phyloP scores from a whole-genome alignment of 2,888 invertebrate species.

The Rotaria macrura region DNA sequence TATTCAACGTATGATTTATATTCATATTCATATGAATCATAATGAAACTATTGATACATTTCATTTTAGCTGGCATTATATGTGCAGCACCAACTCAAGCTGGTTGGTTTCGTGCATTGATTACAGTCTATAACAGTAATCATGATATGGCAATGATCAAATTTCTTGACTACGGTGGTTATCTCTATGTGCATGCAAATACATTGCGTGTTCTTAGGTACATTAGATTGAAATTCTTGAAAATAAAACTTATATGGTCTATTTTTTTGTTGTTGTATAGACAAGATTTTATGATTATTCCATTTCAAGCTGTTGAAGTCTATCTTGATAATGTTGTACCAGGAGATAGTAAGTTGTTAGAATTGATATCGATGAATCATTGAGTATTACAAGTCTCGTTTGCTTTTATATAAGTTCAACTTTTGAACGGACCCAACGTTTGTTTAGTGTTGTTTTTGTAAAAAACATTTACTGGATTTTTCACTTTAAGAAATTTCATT shows the following conservation, averaged over 20 bases:
- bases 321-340: constrained; percentile 77
- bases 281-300: constrained; percentile 79
- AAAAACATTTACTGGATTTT: too few species aligned
- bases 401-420: too few species aligned
- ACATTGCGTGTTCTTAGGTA: constrained; percentile 71
- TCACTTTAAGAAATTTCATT: too few species aligned
- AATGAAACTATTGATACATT: too few species aligned
- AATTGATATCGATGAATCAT: too few species aligned
- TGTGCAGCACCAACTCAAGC: constrained; percentile 70
- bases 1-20: constrained; percentile 36
- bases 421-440: too few species aligned
- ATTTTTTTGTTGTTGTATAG: constrained; percentile 48
- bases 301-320: constrained; percentile 94
- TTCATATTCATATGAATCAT: neutral
- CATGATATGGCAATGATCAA: constrained; percentile 57
- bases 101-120: constrained; percentile 80
- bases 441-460: too few species aligned
- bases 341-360: constrained; percentile 58
- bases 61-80: constrained; percentile 63
- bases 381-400: too few species aligned
- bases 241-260: too few species aligned
- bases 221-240: neutral
- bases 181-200: constrained; percentile 64
- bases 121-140: constrained; percentile 61
- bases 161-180: constrained; percentile 90